These are phyloP conservation scores for Galendromus occidentalis DNA, from an alignment of 1,140 invertebrate genomes.

Conservation along the genomic window DNA sequence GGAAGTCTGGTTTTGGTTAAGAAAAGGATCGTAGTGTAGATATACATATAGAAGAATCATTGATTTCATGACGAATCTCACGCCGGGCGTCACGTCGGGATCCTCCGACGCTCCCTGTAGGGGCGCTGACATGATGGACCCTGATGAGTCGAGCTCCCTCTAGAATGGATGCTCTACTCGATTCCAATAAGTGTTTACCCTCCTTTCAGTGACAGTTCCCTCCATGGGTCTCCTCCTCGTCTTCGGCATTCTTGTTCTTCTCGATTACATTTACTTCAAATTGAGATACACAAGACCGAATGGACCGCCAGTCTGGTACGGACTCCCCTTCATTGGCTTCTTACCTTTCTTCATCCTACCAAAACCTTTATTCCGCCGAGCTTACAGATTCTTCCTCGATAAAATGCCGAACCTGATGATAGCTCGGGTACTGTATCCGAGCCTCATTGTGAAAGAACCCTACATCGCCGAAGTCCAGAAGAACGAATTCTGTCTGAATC, in stretches of 20 bases:
- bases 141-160: no score
- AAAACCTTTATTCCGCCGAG: background rate
- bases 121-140: no score
- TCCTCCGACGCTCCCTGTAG: no score
- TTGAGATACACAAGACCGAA: background rate
- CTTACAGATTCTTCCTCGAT: background rate
- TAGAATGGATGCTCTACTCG: no score
- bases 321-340: background rate
- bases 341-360: background rate
- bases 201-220: no score
- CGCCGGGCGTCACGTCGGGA: no score
- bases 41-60: no score
- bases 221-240: no score
- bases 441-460: background rate
- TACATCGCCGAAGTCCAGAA: background rate
- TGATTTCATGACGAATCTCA: no score
- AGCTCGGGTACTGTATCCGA: background rate
- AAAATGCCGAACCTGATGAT: background rate
- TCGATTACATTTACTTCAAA: constrained; percentile 3
- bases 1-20: no score
- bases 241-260: background rate
- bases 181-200: no score
- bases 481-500: background rate
- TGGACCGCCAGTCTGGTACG: background rate
- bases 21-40: no score